Conservation (phyloP, 2,113 vertebrate species). For the Plectropomus leopardus region DNA sequence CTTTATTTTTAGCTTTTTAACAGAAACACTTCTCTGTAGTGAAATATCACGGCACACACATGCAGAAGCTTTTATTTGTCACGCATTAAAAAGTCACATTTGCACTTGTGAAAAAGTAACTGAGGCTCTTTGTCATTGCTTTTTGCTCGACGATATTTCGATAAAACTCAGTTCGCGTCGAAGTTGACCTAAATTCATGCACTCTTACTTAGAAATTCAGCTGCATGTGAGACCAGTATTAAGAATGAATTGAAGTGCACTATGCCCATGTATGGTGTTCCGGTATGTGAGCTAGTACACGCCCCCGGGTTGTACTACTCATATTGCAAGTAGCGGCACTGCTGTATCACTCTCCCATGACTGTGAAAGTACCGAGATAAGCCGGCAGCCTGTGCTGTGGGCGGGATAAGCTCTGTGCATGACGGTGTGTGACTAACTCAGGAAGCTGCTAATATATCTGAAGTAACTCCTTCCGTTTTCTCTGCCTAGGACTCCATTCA, state of each 20-base stretch:
- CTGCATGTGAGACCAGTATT: neutral
- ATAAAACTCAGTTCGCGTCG: neutral
- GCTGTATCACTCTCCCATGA: constrained; percentile 22
- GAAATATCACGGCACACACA: no score
- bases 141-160: accelerated
- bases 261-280: constrained; percentile 46
- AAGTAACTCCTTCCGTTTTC: neutral
- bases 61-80: no score
- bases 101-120: accelerated
- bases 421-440: neutral
- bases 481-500: constrained; percentile 27
- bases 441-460: neutral
- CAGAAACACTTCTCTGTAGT: no score
- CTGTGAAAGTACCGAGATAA: constrained; percentile 42
- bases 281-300: constrained; percentile 38
- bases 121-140: accelerated
- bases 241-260: neutral
- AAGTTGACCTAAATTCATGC: accelerated
- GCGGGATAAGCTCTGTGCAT: constrained; percentile 19
- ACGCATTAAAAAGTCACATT: no score
- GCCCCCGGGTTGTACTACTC: constrained; percentile 32
- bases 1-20: neutral
- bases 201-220: neutral
- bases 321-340: neutral
- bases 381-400: neutral